Base-by-base conservation (phyloP, 1,140 invertebrate genomes). In the Heliconius hewitsoni region DNA sequence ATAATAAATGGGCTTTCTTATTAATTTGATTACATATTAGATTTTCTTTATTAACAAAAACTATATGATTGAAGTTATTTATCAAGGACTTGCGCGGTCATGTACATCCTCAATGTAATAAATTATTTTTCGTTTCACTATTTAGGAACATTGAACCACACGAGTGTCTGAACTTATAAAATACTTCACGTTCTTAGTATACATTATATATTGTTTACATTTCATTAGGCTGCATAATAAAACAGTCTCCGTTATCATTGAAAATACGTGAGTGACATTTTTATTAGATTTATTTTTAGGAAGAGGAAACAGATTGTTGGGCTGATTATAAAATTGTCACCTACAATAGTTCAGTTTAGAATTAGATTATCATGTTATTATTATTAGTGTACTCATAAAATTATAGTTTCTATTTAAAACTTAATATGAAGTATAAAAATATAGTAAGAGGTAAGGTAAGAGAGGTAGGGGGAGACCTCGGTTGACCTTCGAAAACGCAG, bases 211-310 rank as follows among this genome's bases (percentile, higher is more conserved):
- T 76, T 76, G 78, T 75, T 71, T 79, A 76, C 73, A 79, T 71
- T 46, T 71, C 73, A 75, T 79, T 76, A 75, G 72, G 50, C 50
- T 52, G 50, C 60, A 39, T 57, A 34, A 71, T 76, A 71, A 79
- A 77, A 37, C 30, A 74, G 73, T 71, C 57, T 74, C 34, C 50
- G 78, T 79, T 79, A 71, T 76, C 78, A 79, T 79, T 79, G 78
- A 76, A 52, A 79, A 71, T 13, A 76, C 74, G 78, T 79, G 78
- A 76, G 74, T 37, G 30, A 70, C 37, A 72, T 79, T 55, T 79
- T 71, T 52, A 74, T 57, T 79, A 37, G 60, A 27, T 76, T 18
- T 79, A 79, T 76, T 79, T 79, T 79, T 79, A 79, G 37, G 73
- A 79, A 66, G 66, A 76, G 78, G 78, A 79, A 75, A 55, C 75